Percentiles rank a stretch among this genome's conserved stretches.
Evolutionary conservation across 2,888 invertebrate species (phyloP).

Genomic region (Acronicta leporina): DNA sequence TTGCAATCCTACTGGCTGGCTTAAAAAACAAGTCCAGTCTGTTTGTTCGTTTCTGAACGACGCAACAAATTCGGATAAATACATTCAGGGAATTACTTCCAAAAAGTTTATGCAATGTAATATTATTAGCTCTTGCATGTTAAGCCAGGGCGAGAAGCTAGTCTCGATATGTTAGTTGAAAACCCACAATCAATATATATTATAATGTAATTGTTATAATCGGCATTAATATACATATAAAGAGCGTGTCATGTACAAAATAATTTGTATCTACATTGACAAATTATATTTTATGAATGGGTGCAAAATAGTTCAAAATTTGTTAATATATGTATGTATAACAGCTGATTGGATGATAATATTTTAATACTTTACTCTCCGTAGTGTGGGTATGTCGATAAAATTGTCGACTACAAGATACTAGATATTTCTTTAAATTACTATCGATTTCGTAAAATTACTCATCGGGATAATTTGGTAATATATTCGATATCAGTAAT

Average conservation of each 20-base stretch:
- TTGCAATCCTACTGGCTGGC: too few species aligned
- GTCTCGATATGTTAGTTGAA: too few species aligned
- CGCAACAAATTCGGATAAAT: too few species aligned
- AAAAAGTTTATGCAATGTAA: too few species aligned
- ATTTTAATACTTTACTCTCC: slow-evolving; percentile 46
- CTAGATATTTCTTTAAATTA: not conserved
- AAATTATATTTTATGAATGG: slow-evolving; percentile 27
- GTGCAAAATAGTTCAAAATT: slow-evolving; percentile 44
- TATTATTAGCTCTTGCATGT: too few species aligned
- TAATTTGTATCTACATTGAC: slow-evolving; percentile 19
- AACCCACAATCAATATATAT: not conserved
- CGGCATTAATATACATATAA: not conserved
- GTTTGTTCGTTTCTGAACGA: too few species aligned
- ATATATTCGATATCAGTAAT: not conserved
- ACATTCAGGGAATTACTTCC: too few species aligned
- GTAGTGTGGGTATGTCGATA: slow-evolving; percentile 19
- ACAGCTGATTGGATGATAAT: slow-evolving; percentile 38
- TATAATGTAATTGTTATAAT: slow-evolving; percentile 1
- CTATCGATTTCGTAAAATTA: too few species aligned
- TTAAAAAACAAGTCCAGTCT: too few species aligned
- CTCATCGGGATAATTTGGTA: too few species aligned
- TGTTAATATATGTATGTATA: slow-evolving; percentile 40
- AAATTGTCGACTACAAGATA: not conserved
- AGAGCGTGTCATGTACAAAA: slow-evolving; percentile 34
- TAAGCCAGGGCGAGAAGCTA: too few species aligned